phyloP scores from a whole-genome alignment of 2,888 invertebrate species.

The Diploptera punctata region DNA sequence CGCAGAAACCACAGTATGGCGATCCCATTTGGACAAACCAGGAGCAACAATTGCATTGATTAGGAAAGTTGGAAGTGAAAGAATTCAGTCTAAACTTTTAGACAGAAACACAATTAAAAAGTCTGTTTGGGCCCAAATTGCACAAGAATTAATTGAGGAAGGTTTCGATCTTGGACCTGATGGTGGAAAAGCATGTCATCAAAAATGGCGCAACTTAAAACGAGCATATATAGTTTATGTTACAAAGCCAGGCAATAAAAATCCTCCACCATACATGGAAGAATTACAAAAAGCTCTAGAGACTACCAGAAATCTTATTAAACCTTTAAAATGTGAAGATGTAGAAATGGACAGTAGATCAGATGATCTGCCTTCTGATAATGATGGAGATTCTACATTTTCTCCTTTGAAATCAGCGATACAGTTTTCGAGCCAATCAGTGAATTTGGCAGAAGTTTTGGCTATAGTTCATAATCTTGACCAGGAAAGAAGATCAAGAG shows the following conservation, averaged over 20 bases:
- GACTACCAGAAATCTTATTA: slow-evolving; percentile 23
- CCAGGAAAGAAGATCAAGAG: neutral
- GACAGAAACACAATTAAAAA: slow-evolving; percentile 25
- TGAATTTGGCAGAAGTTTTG: slow-evolving; percentile 21
- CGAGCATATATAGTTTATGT: slow-evolving; percentile 24
- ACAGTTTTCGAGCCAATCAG: neutral
- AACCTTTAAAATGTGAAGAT: neutral
- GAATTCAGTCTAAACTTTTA: slow-evolving; percentile 20
- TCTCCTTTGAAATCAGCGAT: neutral
- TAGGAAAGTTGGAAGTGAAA: slow-evolving; percentile 20
- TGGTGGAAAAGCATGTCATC: slow-evolving; percentile 17
- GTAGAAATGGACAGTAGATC: neutral
- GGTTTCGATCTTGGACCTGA: slow-evolving; percentile 25
- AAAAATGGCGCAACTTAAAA: slow-evolving; percentile 23
- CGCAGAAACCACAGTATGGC: slow-evolving; percentile 19
- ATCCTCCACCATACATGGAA: slow-evolving; percentile 17
- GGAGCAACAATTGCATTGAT: slow-evolving; percentile 18
- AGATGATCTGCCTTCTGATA: slow-evolving; percentile 1
- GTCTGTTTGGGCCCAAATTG: slow-evolving; percentile 15
- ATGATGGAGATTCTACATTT: neutral
- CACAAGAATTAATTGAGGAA: neutral
- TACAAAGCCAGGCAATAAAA: slow-evolving; percentile 17
- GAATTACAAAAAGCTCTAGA: slow-evolving; percentile 25
- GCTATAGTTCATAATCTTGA: slow-evolving; percentile 3
- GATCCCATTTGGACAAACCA: slow-evolving; percentile 15